These are phyloP conservation scores for Laodelphax striatellus DNA, from an alignment of 1,140 invertebrate genomes.

Conservation along the genomic window DNA sequence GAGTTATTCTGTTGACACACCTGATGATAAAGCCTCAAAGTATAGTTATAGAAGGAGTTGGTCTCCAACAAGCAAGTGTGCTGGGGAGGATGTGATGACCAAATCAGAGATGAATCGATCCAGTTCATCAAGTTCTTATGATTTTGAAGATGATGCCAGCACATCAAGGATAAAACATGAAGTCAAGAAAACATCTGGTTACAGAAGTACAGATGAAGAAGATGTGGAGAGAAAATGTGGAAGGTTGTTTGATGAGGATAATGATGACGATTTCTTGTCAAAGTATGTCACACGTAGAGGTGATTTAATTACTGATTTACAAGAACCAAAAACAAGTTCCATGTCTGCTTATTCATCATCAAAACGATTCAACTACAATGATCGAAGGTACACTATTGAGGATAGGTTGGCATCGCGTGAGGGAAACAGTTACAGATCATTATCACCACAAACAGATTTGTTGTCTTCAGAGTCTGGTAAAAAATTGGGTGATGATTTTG, in stretches of 20 bases:
- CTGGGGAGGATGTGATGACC: background rate
- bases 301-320: background rate
- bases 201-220: background rate
- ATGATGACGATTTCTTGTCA: background rate
- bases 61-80: too few relatives aligned
- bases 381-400: background rate
- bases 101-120: background rate
- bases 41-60: too few relatives aligned
- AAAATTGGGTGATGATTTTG: background rate
- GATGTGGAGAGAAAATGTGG: background rate
- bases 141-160: background rate
- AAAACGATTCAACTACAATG: background rate
- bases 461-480: background rate
- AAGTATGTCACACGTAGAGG: background rate
- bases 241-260: background rate
- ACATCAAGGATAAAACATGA: background rate
- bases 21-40: too few relatives aligned
- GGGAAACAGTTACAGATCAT: background rate
- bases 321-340: background rate
- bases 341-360: background rate
- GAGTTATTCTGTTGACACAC: background rate
- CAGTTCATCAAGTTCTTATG: background rate
- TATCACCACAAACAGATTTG: background rate
- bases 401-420: background rate
- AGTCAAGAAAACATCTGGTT: background rate